A percentile compares a stretch with the other conserved stretches of the same genome.
These are phyloP conservation scores for Perdix hodgsoniae DNA, from an alignment of 2,797 vertebrate genomes.

Conservation along the genomic window DNA sequence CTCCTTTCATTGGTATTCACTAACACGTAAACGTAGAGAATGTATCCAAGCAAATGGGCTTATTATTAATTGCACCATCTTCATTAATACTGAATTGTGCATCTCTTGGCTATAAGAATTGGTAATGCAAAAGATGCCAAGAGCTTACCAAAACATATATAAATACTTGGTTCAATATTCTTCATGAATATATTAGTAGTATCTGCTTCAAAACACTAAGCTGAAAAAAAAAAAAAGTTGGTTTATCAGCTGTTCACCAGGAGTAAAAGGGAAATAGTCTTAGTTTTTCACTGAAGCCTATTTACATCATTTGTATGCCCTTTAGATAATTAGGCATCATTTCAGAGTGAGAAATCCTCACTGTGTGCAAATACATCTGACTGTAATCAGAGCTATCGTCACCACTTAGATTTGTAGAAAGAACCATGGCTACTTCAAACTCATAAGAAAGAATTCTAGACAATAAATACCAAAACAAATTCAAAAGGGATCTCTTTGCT, in stretches of 20 bases:
- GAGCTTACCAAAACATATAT: slow-evolving; percentile 8
- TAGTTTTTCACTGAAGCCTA: neutral
- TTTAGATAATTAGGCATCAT: neutral
- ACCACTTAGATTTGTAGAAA: neutral
- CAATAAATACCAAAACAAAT: neutral
- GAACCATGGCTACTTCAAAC: neutral
- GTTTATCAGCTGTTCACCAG: neutral
- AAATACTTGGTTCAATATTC: slow-evolving; percentile 30
- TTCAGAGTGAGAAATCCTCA: slow-evolving; percentile 20
- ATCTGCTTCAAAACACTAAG: neutral
- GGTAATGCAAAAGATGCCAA: neutral
- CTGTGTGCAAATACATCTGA: neutral
- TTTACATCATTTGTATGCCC: neutral
- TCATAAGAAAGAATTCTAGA: neutral
- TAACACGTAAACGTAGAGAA: neutral
- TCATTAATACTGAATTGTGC: slow-evolving; percentile 27
- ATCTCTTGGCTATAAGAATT: neutral
- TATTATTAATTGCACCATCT: slow-evolving; percentile 23
- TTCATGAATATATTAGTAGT: neutral
- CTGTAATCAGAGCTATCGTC: neutral
- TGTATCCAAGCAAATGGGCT: neutral
- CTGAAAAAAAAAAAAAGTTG: neutral
- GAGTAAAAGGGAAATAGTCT: slow-evolving; percentile 21
- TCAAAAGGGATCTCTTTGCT: neutral
- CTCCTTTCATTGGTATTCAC: neutral